These are phyloP conservation scores for Drosophila nikananu DNA, from an alignment of 1,140 invertebrate species.

Conservation along the genomic window DNA sequence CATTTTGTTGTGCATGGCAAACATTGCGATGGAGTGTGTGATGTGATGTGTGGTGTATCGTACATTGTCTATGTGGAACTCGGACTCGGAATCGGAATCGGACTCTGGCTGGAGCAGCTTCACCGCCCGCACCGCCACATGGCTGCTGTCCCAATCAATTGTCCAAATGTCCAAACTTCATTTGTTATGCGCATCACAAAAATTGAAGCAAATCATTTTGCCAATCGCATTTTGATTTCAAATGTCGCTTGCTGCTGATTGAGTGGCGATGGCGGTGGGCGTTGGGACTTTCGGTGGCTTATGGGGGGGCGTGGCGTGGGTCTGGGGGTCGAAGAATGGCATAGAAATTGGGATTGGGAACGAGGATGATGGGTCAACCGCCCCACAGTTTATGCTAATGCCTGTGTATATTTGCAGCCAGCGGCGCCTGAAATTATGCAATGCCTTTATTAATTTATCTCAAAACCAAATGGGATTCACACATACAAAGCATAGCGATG, in stretches of 20 bases:
- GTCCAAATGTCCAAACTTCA: constrained; percentile 82
- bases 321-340: not conserved
- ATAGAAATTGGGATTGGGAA: not conserved
- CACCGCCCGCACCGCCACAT: constrained; percentile 33
- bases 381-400: constrained; percentile 78
- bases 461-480: constrained; percentile 59
- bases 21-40: constrained; percentile 55
- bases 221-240: constrained; percentile 83
- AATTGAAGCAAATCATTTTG: constrained; percentile 83
- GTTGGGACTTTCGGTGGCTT: not conserved
- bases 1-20: constrained; percentile 81
- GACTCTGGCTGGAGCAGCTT: constrained; percentile 2
- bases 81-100: not conserved
- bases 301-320: not conserved
- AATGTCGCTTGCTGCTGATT: constrained; percentile 75
- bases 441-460: constrained; percentile 81
- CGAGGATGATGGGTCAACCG: constrained; percentile 12
- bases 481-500: constrained; percentile 34
- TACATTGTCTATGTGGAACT: constrained; percentile 72
- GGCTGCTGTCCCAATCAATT: constrained; percentile 77
- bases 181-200: constrained; percentile 83
- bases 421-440: constrained; percentile 76
- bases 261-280: constrained; percentile 33
- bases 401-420: constrained; percentile 74
- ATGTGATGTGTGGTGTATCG: constrained; percentile 50